Base-by-base conservation (phyloP, 2,113 vertebrate species). In the Microtus richardsoni region DNA sequence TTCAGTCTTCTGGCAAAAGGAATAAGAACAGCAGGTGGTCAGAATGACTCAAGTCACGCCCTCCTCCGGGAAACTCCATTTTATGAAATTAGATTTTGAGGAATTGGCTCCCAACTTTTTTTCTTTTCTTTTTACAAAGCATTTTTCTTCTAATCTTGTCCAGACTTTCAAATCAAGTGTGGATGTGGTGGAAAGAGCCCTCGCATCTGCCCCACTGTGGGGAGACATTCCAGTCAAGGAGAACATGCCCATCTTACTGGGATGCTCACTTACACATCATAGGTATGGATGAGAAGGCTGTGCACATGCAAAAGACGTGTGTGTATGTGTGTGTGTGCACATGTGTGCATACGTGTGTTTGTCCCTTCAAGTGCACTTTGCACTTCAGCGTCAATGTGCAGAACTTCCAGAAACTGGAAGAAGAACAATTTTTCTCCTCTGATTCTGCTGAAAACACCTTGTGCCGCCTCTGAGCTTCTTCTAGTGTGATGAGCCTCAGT, bases 381-480 rank as follows among this genome's bases (percentile, higher is more conserved):
- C 93, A 96, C 94, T 96, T 93, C 92, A 79, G 71, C n/a, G 82
- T 93, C 90, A 87, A 95, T 8, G 58, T 96, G 92, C 88, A 93
- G 93, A 96, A 86, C 96, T 97, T 96, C 92, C 95, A 96, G 93
- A 97, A 94, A 91, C 92, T 68, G 87, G 52, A 60, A 94, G 94
- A 93, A 77, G 44, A 83, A 62, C 73, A 62, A 88, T 88, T 96
- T 92, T 96, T 85, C 96, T 83, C 92, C 96, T 95, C 91, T 60
- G 77, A 94, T 95, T 96, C 97, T 95, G 95, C 96, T 96, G 91
- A 84, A 95, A 96, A 96, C 95, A 97, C 96, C 94, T 89, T 7
- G 82, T 96, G 93, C 96, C 39, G 60, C 96, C 96, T 97, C 94
- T 39, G 91, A 97, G 96, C 93, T 97, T 96, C 89, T 94, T 90